A percentile compares a stretch with the other conserved stretches of the same genome.
These are phyloP conservation scores for Paralichthys olivaceus DNA, from an alignment of 2,113 vertebrate species.

Conservation along the genomic window DNA sequence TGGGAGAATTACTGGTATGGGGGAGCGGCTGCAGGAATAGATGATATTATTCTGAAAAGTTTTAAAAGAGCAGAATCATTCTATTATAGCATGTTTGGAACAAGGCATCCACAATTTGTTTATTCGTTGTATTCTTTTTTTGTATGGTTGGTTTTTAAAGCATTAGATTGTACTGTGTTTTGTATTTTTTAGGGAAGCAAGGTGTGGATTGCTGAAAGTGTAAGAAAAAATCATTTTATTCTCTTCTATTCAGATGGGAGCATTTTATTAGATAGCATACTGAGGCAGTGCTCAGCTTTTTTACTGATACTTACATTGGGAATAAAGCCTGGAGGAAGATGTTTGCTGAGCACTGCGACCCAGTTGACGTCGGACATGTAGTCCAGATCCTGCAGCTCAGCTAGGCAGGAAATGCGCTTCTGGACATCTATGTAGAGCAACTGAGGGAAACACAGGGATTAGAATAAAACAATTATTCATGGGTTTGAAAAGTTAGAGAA, in stretches of 20 bases:
- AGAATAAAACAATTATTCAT: constrained; percentile 9
- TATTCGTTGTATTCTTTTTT: background rate
- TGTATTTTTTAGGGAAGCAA: too few relatives aligned
- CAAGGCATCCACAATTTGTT: background rate
- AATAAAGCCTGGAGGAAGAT: constrained; percentile 89
- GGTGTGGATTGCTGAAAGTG: too few relatives aligned
- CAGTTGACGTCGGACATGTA: constrained; percentile 91
- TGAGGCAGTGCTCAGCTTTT: background rate
- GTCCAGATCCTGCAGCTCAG: constrained; percentile 86
- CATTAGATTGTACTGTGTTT: too few relatives aligned
- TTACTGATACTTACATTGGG: constrained; percentile 86
- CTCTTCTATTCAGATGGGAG: background rate
- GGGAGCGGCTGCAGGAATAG: background rate
- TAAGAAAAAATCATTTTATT: background rate
- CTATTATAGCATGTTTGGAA: too few relatives aligned
- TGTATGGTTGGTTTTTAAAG: too few relatives aligned
- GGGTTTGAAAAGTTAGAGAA: constrained; percentile 34
- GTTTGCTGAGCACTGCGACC: constrained; percentile 92
- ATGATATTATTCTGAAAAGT: background rate
- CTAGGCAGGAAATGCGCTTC: constrained; percentile 89
- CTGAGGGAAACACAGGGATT: constrained; percentile 76
- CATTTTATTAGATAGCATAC: constrained; percentile 10
- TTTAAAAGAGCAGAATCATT: too few relatives aligned
- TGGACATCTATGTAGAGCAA: constrained; percentile 89
- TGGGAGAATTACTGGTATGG: background rate